Evolutionary conservation across 2,888 invertebrate genomes (phyloP).

Genomic region (Corbicula japonica): DNA sequence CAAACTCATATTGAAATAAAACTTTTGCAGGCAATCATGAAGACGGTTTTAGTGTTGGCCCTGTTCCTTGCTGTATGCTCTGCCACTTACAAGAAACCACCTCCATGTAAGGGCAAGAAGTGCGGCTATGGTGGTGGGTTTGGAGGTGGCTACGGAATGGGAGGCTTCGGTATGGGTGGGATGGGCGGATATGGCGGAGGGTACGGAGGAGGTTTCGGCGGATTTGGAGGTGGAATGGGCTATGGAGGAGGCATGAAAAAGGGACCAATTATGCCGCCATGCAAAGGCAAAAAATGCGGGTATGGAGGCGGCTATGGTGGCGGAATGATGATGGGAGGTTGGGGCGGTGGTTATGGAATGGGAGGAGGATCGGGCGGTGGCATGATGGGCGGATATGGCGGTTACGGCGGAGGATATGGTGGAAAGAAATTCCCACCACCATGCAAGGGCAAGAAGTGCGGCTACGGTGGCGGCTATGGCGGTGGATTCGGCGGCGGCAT

Average conservation of each 20-base stretch:
- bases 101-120: background rate
- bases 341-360: background rate
- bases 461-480: no score
- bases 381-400: background rate
- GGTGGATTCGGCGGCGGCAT: no score
- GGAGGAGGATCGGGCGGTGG: no score
- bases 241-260: background rate
- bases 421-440: no score
- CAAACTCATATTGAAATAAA: background rate
- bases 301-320: background rate
- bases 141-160: background rate
- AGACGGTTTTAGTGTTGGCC: background rate
- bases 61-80: background rate
- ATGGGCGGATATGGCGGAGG: background rate
- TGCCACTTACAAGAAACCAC: background rate
- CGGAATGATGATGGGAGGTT: no score
- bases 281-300: background rate
- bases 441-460: no score
- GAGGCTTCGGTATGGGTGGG: background rate
- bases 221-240: background rate
- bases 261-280: background rate
- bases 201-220: background rate
- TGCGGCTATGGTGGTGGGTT: slow-evolving; percentile 1
- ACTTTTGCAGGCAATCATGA: background rate
- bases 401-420: background rate